These are phyloP conservation scores for Hedychridium roseum DNA, from an alignment of 2,888 invertebrate genomes.

Conservation along the genomic window DNA sequence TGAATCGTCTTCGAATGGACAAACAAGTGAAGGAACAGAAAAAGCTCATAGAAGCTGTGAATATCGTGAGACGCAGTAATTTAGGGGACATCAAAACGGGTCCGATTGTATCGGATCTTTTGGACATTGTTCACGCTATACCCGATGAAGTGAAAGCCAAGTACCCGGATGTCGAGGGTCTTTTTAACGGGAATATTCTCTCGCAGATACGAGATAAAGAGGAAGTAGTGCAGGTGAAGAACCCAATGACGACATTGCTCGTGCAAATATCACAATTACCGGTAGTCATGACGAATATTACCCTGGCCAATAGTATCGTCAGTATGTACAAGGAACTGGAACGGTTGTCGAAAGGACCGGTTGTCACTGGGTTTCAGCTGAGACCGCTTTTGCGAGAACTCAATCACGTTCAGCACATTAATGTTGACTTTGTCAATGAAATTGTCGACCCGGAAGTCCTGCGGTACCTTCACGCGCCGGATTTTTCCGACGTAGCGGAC, in stretches of 20 bases:
- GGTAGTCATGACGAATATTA: not conserved
- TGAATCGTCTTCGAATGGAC: not conserved
- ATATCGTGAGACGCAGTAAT: not conserved
- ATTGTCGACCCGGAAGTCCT: conserved; percentile 7
- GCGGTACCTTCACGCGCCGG: not conserved
- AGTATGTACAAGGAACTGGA: too few relatives aligned
- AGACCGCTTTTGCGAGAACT: conserved; percentile 7
- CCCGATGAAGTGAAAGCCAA: not conserved
- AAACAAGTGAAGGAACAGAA: not conserved
- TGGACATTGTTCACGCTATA: conserved; percentile 2
- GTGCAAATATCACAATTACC: not conserved
- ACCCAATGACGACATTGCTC: conserved; percentile 3
- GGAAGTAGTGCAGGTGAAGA: not conserved
- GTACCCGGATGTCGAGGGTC: not conserved
- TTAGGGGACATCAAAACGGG: not conserved
- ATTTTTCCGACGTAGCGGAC: not conserved
- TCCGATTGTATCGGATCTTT: not conserved
- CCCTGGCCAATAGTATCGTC: not conserved
- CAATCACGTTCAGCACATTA: conserved; percentile 7
- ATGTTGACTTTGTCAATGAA: conserved; percentile 7
- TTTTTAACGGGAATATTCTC: conserved; percentile 2
- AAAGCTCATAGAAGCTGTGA: not conserved
- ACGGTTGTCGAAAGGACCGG: too few relatives aligned
- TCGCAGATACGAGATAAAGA: not conserved
- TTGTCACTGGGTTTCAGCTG: conserved; percentile 9